These are phyloP conservation scores for Sitophilus oryzae DNA, from an alignment of 1,140 invertebrate genomes.

Conservation along the genomic window DNA sequence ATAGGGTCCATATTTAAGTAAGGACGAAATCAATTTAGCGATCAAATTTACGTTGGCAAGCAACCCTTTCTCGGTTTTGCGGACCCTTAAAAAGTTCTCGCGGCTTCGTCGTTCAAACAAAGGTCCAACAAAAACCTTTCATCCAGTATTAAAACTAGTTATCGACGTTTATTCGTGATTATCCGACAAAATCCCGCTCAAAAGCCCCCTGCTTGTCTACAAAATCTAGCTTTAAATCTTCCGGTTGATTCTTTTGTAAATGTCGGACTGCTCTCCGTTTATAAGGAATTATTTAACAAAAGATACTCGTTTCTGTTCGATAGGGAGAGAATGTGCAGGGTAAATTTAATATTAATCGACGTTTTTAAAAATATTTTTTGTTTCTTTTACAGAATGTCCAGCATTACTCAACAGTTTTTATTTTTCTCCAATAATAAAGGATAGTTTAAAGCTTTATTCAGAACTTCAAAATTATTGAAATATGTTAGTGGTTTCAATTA, in stretches of 20 bases:
- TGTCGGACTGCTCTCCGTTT: neutral
- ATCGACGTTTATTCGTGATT: slow-evolving; percentile 22
- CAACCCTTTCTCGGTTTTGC: neutral
- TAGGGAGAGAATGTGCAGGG: neutral
- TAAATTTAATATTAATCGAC: no score
- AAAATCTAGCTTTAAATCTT: slow-evolving; percentile 17
- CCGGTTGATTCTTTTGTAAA: slow-evolving; percentile 5
- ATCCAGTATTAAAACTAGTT: slow-evolving; percentile 24
- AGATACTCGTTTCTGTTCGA: neutral
- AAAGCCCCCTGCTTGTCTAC: slow-evolving; percentile 22
- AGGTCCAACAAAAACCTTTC: slow-evolving; percentile 26
- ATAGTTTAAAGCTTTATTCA: no score
- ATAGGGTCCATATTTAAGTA: slow-evolving; percentile 16
- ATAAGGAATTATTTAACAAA: neutral
- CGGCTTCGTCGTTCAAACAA: slow-evolving; percentile 15
- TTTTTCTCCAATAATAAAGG: no score
- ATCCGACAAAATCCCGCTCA: slow-evolving; percentile 21
- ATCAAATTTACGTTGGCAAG: slow-evolving; percentile 25
- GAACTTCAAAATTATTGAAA: no score
- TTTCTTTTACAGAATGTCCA: no score
- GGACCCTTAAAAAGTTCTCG: neutral
- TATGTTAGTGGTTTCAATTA: no score
- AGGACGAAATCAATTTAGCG: slow-evolving; percentile 22
- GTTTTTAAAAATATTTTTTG: no score
- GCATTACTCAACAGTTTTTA: no score